These are phyloP conservation scores for Drosophila antonietae DNA, from an alignment of 2,888 invertebrate genomes.

Conservation along the genomic window DNA sequence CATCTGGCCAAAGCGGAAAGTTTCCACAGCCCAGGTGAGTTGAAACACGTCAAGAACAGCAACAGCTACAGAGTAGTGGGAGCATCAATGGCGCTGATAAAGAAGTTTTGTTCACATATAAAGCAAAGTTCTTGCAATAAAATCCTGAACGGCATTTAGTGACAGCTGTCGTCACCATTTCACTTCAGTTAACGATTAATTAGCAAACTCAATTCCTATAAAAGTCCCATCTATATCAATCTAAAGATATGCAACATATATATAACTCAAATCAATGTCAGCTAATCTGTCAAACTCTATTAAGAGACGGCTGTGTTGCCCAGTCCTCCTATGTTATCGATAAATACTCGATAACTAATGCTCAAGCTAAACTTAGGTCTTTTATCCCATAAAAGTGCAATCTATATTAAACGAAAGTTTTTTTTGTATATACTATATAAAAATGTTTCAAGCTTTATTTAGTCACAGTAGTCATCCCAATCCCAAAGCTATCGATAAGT, in stretches of 20 bases:
- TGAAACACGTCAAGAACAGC: not conserved
- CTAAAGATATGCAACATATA: too few relatives aligned
- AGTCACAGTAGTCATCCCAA: too few relatives aligned
- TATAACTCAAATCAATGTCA: not conserved
- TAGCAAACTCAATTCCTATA: not conserved
- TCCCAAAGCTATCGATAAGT: too few relatives aligned
- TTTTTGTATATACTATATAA: not conserved
- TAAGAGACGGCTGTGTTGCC: too few relatives aligned
- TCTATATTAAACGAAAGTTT: not conserved
- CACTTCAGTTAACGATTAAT: not conserved
- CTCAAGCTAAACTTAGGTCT: not conserved
- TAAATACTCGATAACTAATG: not conserved
- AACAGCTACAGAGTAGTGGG: not conserved
- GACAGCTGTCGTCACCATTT: not conserved
- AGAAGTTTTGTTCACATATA: not conserved
- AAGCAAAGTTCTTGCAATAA: constrained; percentile 4
- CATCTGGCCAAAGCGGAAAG: constrained; percentile 75
- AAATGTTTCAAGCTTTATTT: not conserved
- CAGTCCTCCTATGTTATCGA: not conserved
- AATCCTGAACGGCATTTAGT: not conserved
- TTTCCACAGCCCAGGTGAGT: constrained; percentile 83
- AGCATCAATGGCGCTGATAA: not conserved
- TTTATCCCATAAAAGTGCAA: too few relatives aligned
- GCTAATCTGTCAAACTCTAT: not conserved
- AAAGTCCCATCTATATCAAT: not conserved